A percentile compares a stretch with the other conserved stretches of the same genome.
phyloP scores from a whole-genome alignment of 2,113 vertebrate genomes.

The Acanthisitta chloris region DNA sequence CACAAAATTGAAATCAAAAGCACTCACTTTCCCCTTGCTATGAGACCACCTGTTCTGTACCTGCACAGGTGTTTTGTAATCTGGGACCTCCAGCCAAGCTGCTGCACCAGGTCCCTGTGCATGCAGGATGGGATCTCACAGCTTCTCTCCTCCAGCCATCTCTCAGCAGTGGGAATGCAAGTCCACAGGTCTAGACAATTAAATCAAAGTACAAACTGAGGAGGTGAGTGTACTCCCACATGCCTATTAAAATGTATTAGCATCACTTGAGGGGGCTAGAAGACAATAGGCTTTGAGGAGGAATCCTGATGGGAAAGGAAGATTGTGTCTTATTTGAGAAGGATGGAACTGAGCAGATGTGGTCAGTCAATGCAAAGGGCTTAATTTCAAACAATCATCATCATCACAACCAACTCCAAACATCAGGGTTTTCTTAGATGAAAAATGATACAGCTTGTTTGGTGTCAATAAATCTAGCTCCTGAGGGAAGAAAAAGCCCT shows the following conservation, averaged over 20 bases:
- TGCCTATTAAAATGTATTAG: conserved; percentile 10
- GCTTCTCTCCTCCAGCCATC: background rate
- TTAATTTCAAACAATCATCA: conserved; percentile 26
- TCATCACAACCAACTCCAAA: background rate
- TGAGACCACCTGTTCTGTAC: background rate
- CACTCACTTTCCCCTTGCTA: background rate
- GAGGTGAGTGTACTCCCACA: background rate
- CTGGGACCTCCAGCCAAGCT: background rate
- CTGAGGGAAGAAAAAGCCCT: background rate
- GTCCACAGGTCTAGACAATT: background rate
- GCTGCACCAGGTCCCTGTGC: background rate
- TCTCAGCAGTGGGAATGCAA: background rate
- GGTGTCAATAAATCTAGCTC: conserved; percentile 7
- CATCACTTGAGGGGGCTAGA: background rate
- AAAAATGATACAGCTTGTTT: background rate
- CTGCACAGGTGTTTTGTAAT: background rate
- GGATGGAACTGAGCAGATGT: background rate
- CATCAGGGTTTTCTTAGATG: background rate
- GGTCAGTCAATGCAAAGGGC: background rate
- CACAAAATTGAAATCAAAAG: background rate
- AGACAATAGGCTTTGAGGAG: background rate
- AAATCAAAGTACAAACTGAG: background rate
- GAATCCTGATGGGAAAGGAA: background rate
- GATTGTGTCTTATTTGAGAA: background rate
- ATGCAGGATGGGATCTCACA: background rate